These are phyloP conservation scores for Phycodurus eques DNA, from an alignment of 2,113 vertebrate genomes.

Conservation along the genomic window DNA sequence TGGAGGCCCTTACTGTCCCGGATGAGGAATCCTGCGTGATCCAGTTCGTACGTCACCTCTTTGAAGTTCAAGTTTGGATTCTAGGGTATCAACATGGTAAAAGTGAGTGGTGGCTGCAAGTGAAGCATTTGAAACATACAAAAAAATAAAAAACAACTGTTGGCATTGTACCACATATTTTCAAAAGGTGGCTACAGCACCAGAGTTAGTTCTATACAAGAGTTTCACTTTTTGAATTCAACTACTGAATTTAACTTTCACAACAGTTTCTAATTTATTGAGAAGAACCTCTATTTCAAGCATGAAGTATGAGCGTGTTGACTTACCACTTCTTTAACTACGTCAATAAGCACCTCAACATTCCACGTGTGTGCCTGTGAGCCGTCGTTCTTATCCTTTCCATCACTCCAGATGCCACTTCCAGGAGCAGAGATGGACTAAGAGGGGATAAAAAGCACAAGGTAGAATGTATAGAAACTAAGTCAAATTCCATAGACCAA, in stretches of 20 bases:
- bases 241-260: too few relatives aligned
- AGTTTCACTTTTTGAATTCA: too few relatives aligned
- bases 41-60: slow-evolving; percentile 96
- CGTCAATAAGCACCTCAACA: slow-evolving; percentile 95
- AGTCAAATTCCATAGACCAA: background rate
- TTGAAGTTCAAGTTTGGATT: slow-evolving; percentile 97
- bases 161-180: too few relatives aligned
- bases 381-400: slow-evolving; percentile 95
- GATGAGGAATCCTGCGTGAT: slow-evolving; percentile 93
- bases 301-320: background rate
- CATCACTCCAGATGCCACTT: slow-evolving; percentile 98
- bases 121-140: background rate
- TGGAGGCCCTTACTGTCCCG: slow-evolving; percentile 96
- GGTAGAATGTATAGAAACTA: background rate
- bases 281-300: background rate
- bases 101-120: background rate
- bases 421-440: slow-evolving; percentile 95
- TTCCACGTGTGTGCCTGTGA: slow-evolving; percentile 96
- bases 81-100: slow-evolving; percentile 53
- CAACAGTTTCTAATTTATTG: too few relatives aligned
- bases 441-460: background rate
- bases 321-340: slow-evolving; percentile 95
- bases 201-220: too few relatives aligned
- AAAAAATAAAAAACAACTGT: too few relatives aligned
- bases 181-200: too few relatives aligned